Conservation (phyloP, 2,888 invertebrate species). For the Lasioglossum villosulum region DNA sequence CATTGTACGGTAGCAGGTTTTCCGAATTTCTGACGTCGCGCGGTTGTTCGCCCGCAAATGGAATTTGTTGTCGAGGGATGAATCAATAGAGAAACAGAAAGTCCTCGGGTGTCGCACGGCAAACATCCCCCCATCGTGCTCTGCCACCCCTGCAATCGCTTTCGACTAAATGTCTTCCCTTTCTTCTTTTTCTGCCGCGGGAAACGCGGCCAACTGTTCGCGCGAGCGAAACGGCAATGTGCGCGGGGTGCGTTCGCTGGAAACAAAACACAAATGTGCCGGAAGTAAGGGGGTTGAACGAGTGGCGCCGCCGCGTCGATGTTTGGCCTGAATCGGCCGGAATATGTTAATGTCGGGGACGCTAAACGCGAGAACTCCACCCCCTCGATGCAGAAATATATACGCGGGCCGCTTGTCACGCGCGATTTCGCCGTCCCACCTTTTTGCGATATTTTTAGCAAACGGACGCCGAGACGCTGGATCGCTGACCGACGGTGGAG, state of each 20-base stretch:
- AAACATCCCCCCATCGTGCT: conserved; percentile 29
- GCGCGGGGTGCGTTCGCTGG: conserved; percentile 74
- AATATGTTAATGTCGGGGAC: conserved; percentile 76
- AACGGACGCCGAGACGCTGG: conserved; percentile 8
- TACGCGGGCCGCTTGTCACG: conserved; percentile 62
- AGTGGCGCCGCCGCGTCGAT: conserved; percentile 80
- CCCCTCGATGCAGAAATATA: conserved; percentile 47
- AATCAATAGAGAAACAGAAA: conserved; percentile 29
- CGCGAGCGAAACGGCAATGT: conserved; percentile 53
- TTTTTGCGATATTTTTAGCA: conserved; percentile 32
- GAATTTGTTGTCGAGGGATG: conserved; percentile 22
- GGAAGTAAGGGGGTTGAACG: conserved; percentile 79
- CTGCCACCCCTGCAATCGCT: conserved; percentile 16
- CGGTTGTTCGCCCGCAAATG: conserved; percentile 14
- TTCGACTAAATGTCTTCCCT: conserved; percentile 35
- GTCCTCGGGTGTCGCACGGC: conserved; percentile 11
- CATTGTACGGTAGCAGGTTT: neutral
- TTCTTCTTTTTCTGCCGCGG: conserved; percentile 38
- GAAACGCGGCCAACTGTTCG: conserved; percentile 56
- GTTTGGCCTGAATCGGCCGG: conserved; percentile 71
- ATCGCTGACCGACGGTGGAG: neutral
- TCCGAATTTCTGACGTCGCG: neutral
- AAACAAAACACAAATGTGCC: conserved; percentile 82
- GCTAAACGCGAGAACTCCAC: conserved; percentile 62
- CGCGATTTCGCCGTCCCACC: conserved; percentile 64